Conservation (phyloP, 2,113 vertebrate genomes). For the Pseudopipra pipra region DNA sequence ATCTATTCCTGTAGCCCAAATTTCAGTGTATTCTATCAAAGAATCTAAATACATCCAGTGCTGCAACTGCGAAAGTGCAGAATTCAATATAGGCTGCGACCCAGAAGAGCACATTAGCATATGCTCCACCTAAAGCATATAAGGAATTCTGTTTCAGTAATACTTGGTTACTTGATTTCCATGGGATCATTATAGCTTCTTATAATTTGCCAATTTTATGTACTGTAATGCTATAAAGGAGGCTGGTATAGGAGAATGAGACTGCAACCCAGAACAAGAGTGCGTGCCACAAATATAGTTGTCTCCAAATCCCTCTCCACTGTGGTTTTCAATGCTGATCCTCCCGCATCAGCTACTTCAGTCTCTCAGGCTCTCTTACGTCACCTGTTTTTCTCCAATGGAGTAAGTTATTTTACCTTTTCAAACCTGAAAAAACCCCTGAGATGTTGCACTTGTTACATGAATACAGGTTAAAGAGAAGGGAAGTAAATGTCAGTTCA, state of each 20-base stretch:
- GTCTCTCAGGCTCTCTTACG: background rate
- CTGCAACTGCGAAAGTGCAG: background rate
- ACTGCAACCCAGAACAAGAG: background rate
- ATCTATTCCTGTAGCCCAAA: background rate
- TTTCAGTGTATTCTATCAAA: background rate
- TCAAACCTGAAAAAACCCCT: background rate
- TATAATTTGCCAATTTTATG: background rate
- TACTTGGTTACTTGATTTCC: background rate
- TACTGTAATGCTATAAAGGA: background rate
- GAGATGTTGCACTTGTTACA: background rate
- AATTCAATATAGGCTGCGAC: background rate
- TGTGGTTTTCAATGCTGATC: background rate
- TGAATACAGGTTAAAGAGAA: background rate
- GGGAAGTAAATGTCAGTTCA: background rate
- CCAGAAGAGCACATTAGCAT: background rate
- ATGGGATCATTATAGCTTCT: background rate
- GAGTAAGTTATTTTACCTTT: background rate
- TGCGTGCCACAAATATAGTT: background rate
- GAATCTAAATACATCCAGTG: background rate
- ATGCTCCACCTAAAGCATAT: background rate
- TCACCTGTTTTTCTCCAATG: background rate
- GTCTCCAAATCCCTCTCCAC: background rate
- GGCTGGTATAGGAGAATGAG: background rate
- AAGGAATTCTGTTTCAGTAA: background rate
- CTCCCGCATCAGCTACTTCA: background rate